These are phyloP conservation scores for Elymnias hypermnestra DNA, from an alignment of 1,140 invertebrate genomes.

Conservation along the genomic window DNA sequence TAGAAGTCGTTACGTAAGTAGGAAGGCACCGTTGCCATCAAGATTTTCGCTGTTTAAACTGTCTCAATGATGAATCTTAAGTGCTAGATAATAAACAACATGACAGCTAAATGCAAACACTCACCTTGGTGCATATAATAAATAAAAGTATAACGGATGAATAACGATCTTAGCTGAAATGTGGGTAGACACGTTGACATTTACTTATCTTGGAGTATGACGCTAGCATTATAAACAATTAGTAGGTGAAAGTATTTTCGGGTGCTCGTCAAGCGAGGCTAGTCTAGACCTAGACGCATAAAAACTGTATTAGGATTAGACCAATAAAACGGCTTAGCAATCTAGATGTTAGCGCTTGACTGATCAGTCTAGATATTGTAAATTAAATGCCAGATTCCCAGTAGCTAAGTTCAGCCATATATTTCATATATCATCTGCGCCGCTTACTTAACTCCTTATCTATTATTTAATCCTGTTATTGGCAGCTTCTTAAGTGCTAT, in stretches of 20 bases:
- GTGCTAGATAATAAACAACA: constrained; percentile 39
- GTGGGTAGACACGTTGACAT: constrained; percentile 65
- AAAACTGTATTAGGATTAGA: constrained; percentile 70
- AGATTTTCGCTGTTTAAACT: constrained; percentile 18
- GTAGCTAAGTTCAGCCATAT: constrained; percentile 47
- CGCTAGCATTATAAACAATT: constrained; percentile 62
- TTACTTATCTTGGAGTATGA: constrained; percentile 52
- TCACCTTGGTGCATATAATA: constrained; percentile 41
- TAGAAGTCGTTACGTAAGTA: constrained; percentile 17
- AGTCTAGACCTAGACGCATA: constrained; percentile 48
- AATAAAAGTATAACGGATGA: constrained; percentile 37
- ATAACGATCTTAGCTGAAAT: constrained; percentile 43
- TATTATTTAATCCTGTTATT: constrained; percentile 35
- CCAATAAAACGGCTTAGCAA: constrained; percentile 66
- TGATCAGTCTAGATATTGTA: constrained; percentile 62
- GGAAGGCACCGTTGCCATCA: constrained; percentile 16
- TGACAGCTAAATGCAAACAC: constrained; percentile 46
- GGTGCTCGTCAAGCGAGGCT: constrained; percentile 40
- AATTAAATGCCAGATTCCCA: constrained; percentile 74
- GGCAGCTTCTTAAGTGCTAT: constrained; percentile 18
- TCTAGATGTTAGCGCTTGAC: constrained; percentile 68
- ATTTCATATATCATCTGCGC: constrained; percentile 3
- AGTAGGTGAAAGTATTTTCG: constrained; percentile 59
- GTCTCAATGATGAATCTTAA: constrained; percentile 32
- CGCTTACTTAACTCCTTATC: constrained; percentile 26